Evolutionary conservation across 2,888 invertebrate genomes (phyloP), one percentile per base, ranked within the genome.

Genomic region (Drosophila fungiperda): DNA sequence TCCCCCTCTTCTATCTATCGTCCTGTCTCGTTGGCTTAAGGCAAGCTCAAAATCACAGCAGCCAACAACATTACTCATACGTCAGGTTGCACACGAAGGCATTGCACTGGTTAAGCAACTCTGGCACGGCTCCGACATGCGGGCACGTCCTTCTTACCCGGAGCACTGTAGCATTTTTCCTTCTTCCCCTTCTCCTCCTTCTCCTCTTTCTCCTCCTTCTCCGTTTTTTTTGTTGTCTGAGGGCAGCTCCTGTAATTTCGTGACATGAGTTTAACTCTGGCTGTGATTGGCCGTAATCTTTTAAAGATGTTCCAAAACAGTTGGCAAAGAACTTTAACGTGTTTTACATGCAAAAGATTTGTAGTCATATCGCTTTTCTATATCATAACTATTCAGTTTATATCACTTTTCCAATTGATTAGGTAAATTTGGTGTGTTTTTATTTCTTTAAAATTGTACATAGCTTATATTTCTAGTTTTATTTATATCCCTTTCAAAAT

Each of bases 21-120:
- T 45, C 15, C 23, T 23, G 45, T 45, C 45, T 45, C 15, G 49
- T 6, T 64, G 80, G 76, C 73, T 83, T 71, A 74, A 74, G 69
- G 78, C 59, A 80, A 73, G 83, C 40, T 40, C 68, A 50, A 68
- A 68, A 85, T 89, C 89, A 87, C 74, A 78, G 87, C 74, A 78
- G 87, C 62, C 67, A 84, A 77, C 82, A 84, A 87, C 89, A 89
- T 85, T 84, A 87, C 85, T 85, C 87, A 85, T 85, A 87, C 85
- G 85, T 77, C 87, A 78, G 69, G 82, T 77, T 73, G 71, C 72
- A 75, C 89, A 79, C 64, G 81, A 66, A 52, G 54, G 57, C 32
- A 55, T 54, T 35, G 67, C 49, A 53, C 38, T 45, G 36, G 23
- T 59, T 57, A 33, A 65, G 59, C 23, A 54, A 36, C 50, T n/a